A percentile compares a stretch with the other conserved stretches of the same genome.
phyloP scores from a whole-genome alignment of 2,888 invertebrate species.

The Papilio demoleus region DNA sequence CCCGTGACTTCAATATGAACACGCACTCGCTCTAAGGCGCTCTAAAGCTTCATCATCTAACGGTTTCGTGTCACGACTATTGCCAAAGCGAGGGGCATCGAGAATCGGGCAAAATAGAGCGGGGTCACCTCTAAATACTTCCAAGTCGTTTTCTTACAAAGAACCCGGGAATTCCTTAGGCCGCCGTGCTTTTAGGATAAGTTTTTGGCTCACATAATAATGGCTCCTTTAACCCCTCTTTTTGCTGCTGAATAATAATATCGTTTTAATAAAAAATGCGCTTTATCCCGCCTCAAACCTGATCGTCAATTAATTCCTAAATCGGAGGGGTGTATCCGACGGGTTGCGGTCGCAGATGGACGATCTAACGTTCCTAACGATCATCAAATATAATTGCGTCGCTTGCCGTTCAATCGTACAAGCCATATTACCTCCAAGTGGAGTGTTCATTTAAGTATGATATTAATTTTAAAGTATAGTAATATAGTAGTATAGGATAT shows the following conservation, averaged over 20 bases:
- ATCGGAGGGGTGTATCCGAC: conserved; percentile 49
- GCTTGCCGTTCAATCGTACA: neutral
- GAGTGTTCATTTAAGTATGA: no score
- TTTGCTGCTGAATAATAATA: conserved; percentile 42
- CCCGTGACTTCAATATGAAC: no score
- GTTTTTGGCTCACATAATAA: conserved; percentile 43
- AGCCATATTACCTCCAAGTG: no score
- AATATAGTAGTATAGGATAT: no score
- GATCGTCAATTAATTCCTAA: conserved; percentile 58
- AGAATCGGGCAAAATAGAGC: conserved; percentile 15
- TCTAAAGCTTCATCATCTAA: conserved; percentile 25
- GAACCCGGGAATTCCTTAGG: conserved; percentile 35
- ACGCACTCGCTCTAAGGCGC: no score
- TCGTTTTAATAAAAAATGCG: conserved; percentile 36
- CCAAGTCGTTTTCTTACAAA: conserved; percentile 36
- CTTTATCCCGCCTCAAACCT: conserved; percentile 51
- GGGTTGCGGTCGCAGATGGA: conserved; percentile 50
- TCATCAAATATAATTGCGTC: conserved; percentile 29
- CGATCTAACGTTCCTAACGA: conserved; percentile 56
- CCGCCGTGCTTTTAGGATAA: conserved; percentile 37
- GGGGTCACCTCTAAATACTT: conserved; percentile 42
- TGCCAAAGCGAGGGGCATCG: conserved; percentile 10
- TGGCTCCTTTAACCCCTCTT: conserved; percentile 42
- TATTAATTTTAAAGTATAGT: no score
- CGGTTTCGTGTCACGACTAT: no score